Conservation (phyloP, 2,797 vertebrate genomes). For the Mormyrops attenuatus region DNA sequence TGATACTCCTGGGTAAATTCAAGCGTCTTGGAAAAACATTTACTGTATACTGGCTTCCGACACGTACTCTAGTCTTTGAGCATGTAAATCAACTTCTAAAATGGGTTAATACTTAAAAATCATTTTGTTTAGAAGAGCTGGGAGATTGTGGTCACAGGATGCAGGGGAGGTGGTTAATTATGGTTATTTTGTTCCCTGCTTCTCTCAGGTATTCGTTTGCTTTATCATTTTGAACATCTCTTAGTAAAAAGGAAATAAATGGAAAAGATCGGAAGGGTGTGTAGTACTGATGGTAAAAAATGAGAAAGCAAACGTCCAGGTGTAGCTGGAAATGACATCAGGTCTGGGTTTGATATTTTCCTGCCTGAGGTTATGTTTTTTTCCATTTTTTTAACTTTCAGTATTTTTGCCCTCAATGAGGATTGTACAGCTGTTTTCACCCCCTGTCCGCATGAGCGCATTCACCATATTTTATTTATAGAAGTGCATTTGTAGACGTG, state of each 20-base stretch:
- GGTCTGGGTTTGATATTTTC: constrained; percentile 43
- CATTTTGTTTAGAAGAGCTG: background rate
- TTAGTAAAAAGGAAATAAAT: constrained; percentile 9
- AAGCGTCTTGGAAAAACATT: background rate
- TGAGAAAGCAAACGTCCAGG: background rate
- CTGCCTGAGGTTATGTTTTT: constrained; percentile 44
- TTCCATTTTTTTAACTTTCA: constrained; percentile 42
- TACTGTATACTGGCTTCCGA: background rate
- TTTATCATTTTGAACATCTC: constrained; percentile 39
- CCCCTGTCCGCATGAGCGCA: constrained; percentile 74
- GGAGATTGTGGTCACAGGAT: constrained; percentile 27
- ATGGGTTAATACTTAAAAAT: background rate
- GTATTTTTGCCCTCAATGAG: constrained; percentile 94
- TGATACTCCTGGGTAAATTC: background rate
- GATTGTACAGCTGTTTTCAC: constrained; percentile 78
- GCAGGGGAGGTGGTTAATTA: background rate
- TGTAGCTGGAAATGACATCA: constrained; percentile 41
- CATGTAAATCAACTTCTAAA: background rate
- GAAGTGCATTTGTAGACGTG: constrained; percentile 55
- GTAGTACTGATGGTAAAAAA: background rate
- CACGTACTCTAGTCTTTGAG: background rate
- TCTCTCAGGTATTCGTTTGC: constrained; percentile 42
- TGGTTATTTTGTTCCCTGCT: background rate
- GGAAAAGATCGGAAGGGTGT: background rate
- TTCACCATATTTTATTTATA: constrained; percentile 75